Evolutionary conservation across 1,140 invertebrate genomes (phyloP).

Genomic region (Mycetomoellerius zeteki): DNA sequence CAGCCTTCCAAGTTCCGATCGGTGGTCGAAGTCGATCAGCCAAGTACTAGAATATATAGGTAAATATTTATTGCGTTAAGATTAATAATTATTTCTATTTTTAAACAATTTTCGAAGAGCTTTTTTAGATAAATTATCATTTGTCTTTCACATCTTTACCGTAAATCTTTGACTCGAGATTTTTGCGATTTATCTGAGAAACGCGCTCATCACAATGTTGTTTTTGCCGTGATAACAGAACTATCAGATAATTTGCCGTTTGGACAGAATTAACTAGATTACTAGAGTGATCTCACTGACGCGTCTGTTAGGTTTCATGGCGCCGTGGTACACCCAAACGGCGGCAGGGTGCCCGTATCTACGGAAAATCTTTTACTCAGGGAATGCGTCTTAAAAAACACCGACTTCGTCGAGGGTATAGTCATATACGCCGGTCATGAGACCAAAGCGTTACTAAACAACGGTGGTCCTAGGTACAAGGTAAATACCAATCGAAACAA

Average conservation of each 20-base stretch:
- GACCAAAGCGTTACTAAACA: conserved; percentile 99
- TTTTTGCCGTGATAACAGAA: conserved; percentile 15
- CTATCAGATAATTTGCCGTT: no score
- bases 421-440: conserved; percentile 99
- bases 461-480: conserved; percentile 98
- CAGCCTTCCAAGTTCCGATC: conserved; percentile 94
- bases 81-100: background rate
- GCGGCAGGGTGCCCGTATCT: conserved; percentile 93
- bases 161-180: background rate
- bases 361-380: conserved; percentile 97
- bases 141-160: background rate
- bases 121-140: background rate
- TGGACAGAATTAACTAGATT: conserved; percentile 27
- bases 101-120: background rate
- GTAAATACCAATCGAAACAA: conserved; percentile 66
- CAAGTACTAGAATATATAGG: conserved; percentile 97
- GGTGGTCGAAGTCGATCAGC: conserved; percentile 95
- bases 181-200: conserved; percentile 3
- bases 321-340: conserved; percentile 93
- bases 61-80: conserved; percentile 57
- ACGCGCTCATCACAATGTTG: background rate
- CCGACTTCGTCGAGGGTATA: conserved; percentile 97
- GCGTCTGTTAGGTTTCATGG: conserved; percentile 92
- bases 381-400: conserved; percentile 98
- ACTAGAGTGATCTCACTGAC: conserved; percentile 22